Percentiles rank a stretch among this genome's conserved stretches.
These are phyloP conservation scores for Bimastos eiseni DNA, from an alignment of 2,888 invertebrate species.

Conservation along the genomic window DNA sequence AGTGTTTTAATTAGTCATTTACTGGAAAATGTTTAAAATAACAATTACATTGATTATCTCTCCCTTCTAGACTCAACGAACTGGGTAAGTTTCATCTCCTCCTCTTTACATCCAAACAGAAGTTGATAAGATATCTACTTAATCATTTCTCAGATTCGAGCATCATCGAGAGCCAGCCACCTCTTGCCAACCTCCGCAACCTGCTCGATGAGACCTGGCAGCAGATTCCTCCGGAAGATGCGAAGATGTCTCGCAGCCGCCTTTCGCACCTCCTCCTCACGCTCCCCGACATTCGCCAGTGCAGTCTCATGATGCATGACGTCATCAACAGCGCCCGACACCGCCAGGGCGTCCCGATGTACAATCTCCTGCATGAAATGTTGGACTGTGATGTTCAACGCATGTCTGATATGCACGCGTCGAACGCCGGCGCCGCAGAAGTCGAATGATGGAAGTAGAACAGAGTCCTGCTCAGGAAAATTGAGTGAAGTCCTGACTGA, in stretches of 20 bases:
- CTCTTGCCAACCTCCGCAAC: conserved; percentile 21
- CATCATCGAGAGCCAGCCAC: not conserved
- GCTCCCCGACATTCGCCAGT: conserved; percentile 23
- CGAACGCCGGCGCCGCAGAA: not conserved
- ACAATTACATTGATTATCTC: too few relatives aligned
- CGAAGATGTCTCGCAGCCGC: not conserved
- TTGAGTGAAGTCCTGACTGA: too few relatives aligned
- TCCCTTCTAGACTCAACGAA: too few relatives aligned
- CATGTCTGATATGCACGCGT: not conserved
- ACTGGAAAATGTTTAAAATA: too few relatives aligned
- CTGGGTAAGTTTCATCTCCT: too few relatives aligned
- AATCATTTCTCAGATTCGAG: not conserved
- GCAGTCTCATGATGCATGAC: not conserved
- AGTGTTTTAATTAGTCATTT: too few relatives aligned
- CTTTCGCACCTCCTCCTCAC: conserved; percentile 10
- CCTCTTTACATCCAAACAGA: not conserved
- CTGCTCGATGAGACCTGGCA: conserved; percentile 21
- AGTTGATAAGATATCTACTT: too few relatives aligned
- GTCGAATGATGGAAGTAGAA: not conserved
- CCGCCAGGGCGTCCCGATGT: not conserved
- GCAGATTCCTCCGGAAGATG: not conserved
- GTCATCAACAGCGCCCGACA: not conserved
- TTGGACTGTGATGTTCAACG: conserved; percentile 10
- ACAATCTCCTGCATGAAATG: conserved; percentile 26
- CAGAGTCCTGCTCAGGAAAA: too few relatives aligned